phyloP scores from a whole-genome alignment of 2,113 vertebrate genomes.

The Leuciscus idus region DNA sequence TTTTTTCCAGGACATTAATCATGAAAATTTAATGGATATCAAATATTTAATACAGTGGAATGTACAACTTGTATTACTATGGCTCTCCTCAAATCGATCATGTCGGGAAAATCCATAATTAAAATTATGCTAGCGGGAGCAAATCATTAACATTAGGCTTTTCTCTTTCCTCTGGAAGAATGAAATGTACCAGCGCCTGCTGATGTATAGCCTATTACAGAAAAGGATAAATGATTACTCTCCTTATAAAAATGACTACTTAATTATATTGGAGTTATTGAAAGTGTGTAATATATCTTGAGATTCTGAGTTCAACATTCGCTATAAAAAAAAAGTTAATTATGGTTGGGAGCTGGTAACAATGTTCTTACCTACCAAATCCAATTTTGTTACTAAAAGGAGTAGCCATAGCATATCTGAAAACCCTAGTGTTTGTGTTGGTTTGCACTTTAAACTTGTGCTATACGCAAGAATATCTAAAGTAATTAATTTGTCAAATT shows the following conservation, averaged over 20 bases:
- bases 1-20: constrained; percentile 82
- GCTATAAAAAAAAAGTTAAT: constrained; percentile 47
- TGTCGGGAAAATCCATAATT: constrained; percentile 83
- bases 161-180: constrained; percentile 73
- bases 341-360: constrained; percentile 53
- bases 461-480: neutral
- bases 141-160: constrained; percentile 79
- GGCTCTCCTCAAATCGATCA: constrained; percentile 80
- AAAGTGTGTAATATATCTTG: constrained; percentile 66
- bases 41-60: constrained; percentile 85
- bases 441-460: constrained; percentile 3
- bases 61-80: constrained; percentile 81
- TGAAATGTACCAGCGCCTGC: constrained; percentile 72
- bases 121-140: constrained; percentile 78
- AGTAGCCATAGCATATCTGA: constrained; percentile 14
- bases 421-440: constrained; percentile 14
- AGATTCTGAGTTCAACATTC: constrained; percentile 62
- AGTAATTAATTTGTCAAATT: constrained; percentile 17
- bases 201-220: constrained; percentile 79
- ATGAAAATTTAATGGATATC: constrained; percentile 81
- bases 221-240: constrained; percentile 74
- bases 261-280: constrained; percentile 74
- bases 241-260: constrained; percentile 72
- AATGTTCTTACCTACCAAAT: constrained; percentile 52
- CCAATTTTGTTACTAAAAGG: constrained; percentile 22